A percentile compares a stretch with the other conserved stretches of the same genome.
Evolutionary conservation across 2,888 invertebrate genomes (phyloP).

Genomic region (Cepaea hortensis): DNA sequence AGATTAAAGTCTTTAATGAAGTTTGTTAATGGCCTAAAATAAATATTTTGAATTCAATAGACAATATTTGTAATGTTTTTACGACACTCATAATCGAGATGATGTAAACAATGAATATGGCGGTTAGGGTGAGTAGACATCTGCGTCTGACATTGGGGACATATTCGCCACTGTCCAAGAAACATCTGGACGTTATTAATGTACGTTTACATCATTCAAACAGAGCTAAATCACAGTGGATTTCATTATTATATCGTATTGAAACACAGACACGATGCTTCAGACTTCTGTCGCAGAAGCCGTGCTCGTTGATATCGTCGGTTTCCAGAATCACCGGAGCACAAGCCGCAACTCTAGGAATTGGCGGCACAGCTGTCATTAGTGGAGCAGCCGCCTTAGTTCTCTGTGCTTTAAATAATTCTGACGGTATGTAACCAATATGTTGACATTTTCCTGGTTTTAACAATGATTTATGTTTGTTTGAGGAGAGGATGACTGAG

Average conservation of each 20-base stretch:
- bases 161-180: constrained; percentile 5
- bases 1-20: neutral
- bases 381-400: constrained; percentile 9
- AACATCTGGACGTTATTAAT: constrained; percentile 12
- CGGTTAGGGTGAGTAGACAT: constrained; percentile 30
- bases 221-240: neutral
- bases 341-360: neutral
- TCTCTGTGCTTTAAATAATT: constrained; percentile 24
- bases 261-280: neutral
- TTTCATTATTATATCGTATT: neutral
- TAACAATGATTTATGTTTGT: no score
- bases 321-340: neutral
- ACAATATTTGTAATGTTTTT: neutral
- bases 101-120: constrained; percentile 39
- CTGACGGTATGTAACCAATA: constrained; percentile 2
- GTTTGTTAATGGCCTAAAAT: neutral
- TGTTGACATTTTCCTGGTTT: no score
- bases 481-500: no score
- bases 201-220: neutral
- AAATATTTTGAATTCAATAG: neutral
- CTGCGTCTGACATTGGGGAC: constrained; percentile 20
- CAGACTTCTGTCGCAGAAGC: neutral
- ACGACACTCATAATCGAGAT: constrained; percentile 24
- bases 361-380: neutral
- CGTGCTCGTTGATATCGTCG: neutral